phyloP scores from a whole-genome alignment of 2,113 vertebrate genomes.

The Lynx canadensis region DNA sequence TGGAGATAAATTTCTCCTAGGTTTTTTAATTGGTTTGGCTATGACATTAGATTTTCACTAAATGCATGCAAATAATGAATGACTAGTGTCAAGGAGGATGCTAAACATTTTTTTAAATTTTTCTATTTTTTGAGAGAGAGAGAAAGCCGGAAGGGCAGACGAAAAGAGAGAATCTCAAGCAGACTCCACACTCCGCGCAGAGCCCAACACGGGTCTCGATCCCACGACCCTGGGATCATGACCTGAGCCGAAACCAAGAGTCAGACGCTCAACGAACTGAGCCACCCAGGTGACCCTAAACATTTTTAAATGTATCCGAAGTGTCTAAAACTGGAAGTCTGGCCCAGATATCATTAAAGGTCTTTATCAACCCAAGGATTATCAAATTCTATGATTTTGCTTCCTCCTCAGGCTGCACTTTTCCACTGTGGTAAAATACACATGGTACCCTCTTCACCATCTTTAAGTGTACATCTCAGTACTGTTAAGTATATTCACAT shows the following conservation, averaged over 20 bases:
- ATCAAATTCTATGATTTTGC: neutral
- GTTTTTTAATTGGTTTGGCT: slow-evolving; percentile 42
- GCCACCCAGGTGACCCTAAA: neutral
- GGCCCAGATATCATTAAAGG: neutral
- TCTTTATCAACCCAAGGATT: neutral
- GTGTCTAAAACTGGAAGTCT: neutral
- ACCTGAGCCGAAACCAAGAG: too few relatives aligned
- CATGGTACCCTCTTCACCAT: neutral
- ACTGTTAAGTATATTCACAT: neutral
- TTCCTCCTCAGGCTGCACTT: neutral
- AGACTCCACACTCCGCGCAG: too few relatives aligned
- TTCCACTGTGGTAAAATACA: neutral
- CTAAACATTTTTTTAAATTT: neutral
- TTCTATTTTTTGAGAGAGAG: too few relatives aligned
- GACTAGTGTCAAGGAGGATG: neutral
- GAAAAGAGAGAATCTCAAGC: too few relatives aligned
- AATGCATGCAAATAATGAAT: neutral
- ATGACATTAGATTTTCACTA: neutral
- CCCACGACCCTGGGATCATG: too few relatives aligned
- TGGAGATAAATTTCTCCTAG: neutral
- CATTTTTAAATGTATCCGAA: neutral
- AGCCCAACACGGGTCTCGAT: too few relatives aligned
- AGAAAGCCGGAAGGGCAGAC: too few relatives aligned
- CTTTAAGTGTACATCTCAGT: neutral
- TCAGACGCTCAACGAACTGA: too few relatives aligned